These are phyloP conservation scores for Scaptomyza graminum DNA, from an alignment of 1,140 invertebrate species.

Conservation along the genomic window DNA sequence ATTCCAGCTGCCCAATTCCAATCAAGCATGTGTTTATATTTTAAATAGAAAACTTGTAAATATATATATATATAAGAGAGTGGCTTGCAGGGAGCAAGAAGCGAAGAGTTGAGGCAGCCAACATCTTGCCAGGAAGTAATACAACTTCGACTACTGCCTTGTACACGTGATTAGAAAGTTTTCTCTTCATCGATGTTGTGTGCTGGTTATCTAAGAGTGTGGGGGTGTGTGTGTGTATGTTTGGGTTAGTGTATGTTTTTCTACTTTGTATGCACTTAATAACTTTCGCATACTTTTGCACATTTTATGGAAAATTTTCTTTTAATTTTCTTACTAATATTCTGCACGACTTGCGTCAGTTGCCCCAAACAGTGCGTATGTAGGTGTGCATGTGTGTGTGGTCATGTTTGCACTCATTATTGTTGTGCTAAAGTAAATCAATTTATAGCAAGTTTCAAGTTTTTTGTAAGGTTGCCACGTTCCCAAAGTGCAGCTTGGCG, in stretches of 20 bases:
- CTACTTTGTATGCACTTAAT: conserved; percentile 79
- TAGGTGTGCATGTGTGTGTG: conserved; percentile 25
- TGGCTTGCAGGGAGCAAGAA: conserved; percentile 15
- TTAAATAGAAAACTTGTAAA: conserved; percentile 75
- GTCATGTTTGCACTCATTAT: conserved; percentile 54
- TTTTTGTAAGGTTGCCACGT: conserved; percentile 50
- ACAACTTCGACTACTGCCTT: conserved; percentile 64
- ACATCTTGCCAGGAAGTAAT: conserved; percentile 62
- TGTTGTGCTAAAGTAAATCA: conserved; percentile 57
- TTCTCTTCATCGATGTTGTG: conserved; percentile 42
- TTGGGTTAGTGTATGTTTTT: conserved; percentile 55
- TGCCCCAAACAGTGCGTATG: conserved; percentile 23
- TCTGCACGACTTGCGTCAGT: conserved; percentile 51
- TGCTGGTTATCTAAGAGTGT: conserved; percentile 4
- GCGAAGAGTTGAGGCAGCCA: background rate
- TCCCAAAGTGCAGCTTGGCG: conserved; percentile 34
- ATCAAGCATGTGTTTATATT: conserved; percentile 79
- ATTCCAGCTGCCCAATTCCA: conserved; percentile 54
- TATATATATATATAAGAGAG: conserved; percentile 21
- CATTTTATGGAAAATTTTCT: conserved; percentile 80
- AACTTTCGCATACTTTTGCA: conserved; percentile 81
- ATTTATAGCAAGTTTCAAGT: conserved; percentile 53
- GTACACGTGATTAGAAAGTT: conserved; percentile 82
- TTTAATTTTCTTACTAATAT: conserved; percentile 67
- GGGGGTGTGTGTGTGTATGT: conserved; percentile 44